These are phyloP conservation scores for Trinorchestia longiramus DNA, from an alignment of 1,140 invertebrate genomes.

Conservation along the genomic window DNA sequence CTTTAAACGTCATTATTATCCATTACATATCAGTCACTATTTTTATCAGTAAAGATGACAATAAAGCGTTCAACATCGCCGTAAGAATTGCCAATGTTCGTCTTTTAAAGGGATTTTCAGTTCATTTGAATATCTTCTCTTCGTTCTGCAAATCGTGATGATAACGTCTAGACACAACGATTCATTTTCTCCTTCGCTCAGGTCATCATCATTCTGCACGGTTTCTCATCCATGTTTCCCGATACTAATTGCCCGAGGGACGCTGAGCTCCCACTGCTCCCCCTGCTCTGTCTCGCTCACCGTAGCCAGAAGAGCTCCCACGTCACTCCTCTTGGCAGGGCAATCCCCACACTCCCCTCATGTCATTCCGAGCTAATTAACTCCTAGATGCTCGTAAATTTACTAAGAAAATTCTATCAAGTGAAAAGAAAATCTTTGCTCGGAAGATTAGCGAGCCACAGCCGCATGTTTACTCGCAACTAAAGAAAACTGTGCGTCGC, in stretches of 20 bases:
- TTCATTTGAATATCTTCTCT: neutral
- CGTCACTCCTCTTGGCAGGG: neutral
- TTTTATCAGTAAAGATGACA: no score
- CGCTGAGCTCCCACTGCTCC: no score
- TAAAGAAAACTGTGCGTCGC: neutral
- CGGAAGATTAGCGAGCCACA: constrained; percentile 7
- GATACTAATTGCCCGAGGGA: neutral
- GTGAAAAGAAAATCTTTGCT: constrained; percentile 34
- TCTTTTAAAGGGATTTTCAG: no score
- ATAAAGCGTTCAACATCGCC: no score
- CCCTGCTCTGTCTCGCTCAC: neutral
- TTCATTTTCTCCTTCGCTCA: neutral
- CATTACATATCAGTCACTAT: no score
- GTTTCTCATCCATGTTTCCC: neutral
- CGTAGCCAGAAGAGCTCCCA: neutral
- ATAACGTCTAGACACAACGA: neutral
- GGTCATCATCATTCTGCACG: neutral
- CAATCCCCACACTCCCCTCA: neutral
- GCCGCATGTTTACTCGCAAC: neutral
- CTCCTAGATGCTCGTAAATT: neutral
- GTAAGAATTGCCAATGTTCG: no score
- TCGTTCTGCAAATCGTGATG: neutral
- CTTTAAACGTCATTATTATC: no score
- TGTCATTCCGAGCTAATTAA: constrained; percentile 39
- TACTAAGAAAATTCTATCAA: constrained; percentile 22